A percentile compares a stretch with the other conserved stretches of the same genome.
Evolutionary conservation across 2,113 vertebrate genomes (phyloP).

Genomic region (Pongo abelii): DNA sequence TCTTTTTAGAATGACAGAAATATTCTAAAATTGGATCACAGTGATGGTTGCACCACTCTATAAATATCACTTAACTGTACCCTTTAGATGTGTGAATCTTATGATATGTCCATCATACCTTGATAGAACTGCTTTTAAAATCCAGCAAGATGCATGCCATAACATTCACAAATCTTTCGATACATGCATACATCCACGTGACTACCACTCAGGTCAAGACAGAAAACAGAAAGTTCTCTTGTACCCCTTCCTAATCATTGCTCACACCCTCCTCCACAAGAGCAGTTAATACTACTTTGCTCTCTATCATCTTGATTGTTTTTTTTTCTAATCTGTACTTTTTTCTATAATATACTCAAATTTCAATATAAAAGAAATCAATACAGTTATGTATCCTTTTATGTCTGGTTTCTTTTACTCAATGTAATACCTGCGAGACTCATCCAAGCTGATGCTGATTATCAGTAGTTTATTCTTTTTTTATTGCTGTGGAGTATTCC

Average conservation of each 20-base stretch:
- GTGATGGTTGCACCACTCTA: not conserved
- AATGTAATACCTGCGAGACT: not conserved
- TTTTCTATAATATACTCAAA: not conserved
- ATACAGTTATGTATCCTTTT: not conserved
- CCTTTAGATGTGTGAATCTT: not conserved
- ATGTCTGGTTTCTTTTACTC: not conserved
- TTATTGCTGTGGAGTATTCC: not conserved
- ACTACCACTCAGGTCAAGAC: not conserved
- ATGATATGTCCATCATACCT: not conserved
- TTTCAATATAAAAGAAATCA: not conserved
- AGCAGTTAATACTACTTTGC: not conserved
- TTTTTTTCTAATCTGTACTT: not conserved
- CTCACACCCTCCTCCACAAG: not conserved
- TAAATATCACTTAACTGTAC: not conserved
- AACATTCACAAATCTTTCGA: not conserved
- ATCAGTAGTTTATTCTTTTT: not conserved
- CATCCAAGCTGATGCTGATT: not conserved
- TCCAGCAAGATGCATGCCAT: not conserved
- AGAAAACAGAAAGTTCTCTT: not conserved
- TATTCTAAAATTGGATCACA: not conserved
- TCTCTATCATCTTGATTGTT: not conserved
- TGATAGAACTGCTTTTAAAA: not conserved
- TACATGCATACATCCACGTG: not conserved
- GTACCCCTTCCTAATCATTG: not conserved
- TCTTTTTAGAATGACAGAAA: not conserved